phyloP scores from a whole-genome alignment of 2,888 invertebrate genomes.

The Conomelus anceps region DNA sequence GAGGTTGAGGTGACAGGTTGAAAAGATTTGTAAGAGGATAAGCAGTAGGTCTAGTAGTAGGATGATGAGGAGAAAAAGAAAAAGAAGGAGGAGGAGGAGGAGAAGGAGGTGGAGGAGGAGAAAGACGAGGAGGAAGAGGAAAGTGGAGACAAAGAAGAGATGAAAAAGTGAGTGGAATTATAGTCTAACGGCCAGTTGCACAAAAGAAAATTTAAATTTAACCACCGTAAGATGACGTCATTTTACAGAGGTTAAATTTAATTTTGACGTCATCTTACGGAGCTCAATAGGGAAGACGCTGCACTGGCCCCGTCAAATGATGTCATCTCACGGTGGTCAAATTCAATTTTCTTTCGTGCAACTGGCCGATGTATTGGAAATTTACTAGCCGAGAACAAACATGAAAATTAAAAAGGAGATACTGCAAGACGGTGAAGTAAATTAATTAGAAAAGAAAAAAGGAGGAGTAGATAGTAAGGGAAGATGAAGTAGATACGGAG shows the following conservation, averaged over 20 bases:
- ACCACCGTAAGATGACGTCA: too few species aligned
- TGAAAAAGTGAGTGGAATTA: background rate
- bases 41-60: background rate
- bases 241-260: too few species aligned
- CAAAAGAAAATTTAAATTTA: too few species aligned
- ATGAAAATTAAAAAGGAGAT: too few species aligned
- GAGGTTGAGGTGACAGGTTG: conserved; percentile 1
- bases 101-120: conserved; percentile 9
- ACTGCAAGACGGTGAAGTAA: too few species aligned
- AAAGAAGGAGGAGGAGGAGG: conserved; percentile 15
- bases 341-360: too few species aligned
- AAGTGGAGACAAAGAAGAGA: background rate
- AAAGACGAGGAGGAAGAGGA: conserved; percentile 13
- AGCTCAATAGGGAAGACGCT: too few species aligned
- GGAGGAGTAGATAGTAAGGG: background rate
- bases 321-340: too few species aligned
- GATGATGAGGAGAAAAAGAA: background rate
- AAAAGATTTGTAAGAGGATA: conserved; percentile 11
- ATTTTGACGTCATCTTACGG: too few species aligned
- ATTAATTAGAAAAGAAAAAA: background rate
- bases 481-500: background rate
- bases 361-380: too few species aligned
- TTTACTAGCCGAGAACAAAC: too few species aligned
- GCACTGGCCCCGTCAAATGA: too few species aligned
- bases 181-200: background rate